These are phyloP conservation scores for Frieseomelitta varia DNA, from an alignment of 1,140 invertebrate genomes.

Conservation along the genomic window DNA sequence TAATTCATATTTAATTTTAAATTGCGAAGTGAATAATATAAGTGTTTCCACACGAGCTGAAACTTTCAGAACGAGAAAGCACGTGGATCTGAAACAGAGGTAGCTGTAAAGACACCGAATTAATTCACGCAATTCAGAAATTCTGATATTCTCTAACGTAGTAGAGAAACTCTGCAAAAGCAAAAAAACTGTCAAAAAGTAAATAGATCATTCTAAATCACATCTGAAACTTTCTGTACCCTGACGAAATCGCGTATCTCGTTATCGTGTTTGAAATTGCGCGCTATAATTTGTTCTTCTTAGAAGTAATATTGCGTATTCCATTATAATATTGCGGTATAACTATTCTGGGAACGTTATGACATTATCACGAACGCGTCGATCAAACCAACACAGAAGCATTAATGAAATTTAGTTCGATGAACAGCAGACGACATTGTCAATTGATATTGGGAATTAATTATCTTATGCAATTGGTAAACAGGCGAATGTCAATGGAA, in stretches of 20 bases:
- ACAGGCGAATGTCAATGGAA: conserved; percentile 20
- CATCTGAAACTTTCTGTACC: too few relatives aligned
- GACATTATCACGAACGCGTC: conserved; percentile 9
- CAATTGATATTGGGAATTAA: conserved; percentile 38
- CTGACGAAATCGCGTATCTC: too few relatives aligned
- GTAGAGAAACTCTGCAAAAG: neutral
- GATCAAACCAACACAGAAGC: neutral
- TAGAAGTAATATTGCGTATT: neutral
- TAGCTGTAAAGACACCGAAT: too few relatives aligned
- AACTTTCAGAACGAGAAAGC: too few relatives aligned
- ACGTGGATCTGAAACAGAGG: too few relatives aligned
- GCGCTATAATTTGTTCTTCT: neutral
- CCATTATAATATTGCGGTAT: neutral
- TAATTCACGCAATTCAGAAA: too few relatives aligned
- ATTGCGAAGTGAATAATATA: neutral
- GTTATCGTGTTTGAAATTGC: neutral
- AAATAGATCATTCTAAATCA: too few relatives aligned
- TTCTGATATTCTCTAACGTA: too few relatives aligned
- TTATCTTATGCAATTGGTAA: conserved; percentile 47
- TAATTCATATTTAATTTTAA: neutral
- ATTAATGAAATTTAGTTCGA: conserved; percentile 40
- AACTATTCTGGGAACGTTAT: neutral
- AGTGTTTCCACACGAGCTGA: too few relatives aligned
- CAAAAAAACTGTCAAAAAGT: too few relatives aligned
- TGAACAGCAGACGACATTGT: conserved; percentile 24